Evolutionary conservation across 2,797 vertebrate genomes (phyloP), one percentile per base, ranked within the genome.

Genomic region (Premnoplex brunnescens): DNA sequence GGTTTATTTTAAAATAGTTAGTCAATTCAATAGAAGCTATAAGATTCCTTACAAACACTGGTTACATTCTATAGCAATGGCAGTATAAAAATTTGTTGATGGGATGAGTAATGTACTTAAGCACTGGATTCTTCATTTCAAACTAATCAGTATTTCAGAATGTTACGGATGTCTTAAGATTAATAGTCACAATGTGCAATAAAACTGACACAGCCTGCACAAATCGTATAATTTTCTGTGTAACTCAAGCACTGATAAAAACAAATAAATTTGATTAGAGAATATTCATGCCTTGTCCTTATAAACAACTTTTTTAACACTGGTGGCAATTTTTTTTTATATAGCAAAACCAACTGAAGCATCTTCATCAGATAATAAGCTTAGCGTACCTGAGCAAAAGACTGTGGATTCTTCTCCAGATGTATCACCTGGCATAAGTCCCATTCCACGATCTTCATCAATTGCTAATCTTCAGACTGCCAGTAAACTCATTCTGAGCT

Each of bases 401-500:
- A 98, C 97, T 58, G 66, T 97, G 6, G 99, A 99, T 90, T 99
- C 99, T 3, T 99, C 99, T 95, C 98, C 99, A 23, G 99, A 99
- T 96, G 94, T 97, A 3, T 99, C 98, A 77, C 98, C 99, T 13
- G 85, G 98, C 54, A 32, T 97, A 79, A 98, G 98, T 96, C 98
- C 99, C 22, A 98, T 99, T 96, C 98, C 99, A 28, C 99, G 99
- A 63, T 99, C 99, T 48, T 98, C 99, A 75, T 99, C 99, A n/a
- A 99, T 99, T 44, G 99, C 99, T 95, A 99, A 99, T 96, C 98
- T 99, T 85, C 99, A 99, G 93, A 99, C 99, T 77, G 99, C 99
- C 67, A 99, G 99, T 98, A 99, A 99, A 98, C 99, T 99, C 92
- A 99, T 99, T 96, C 98, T 99, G 97, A 99, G 98, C 97, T 99